Evolutionary conservation across 2,888 invertebrate species (phyloP), one percentile per base, ranked within the genome.

Genomic region (Blastobasis adustella): DNA sequence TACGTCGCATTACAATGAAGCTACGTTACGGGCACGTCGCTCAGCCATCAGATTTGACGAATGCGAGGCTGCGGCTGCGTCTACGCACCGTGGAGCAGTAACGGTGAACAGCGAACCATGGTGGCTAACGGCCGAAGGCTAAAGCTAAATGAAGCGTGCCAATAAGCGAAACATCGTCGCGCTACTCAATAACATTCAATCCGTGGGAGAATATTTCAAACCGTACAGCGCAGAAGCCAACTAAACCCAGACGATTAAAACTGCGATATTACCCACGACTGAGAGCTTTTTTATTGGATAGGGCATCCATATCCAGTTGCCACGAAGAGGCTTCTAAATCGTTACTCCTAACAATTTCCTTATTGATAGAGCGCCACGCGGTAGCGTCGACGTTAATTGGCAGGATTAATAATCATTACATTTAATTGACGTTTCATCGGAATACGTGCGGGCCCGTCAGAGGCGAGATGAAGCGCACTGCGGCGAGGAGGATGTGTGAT

Each of bases 1-100:
- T 75, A 76, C 73, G 23, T 23, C 59, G 47, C 49, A 56, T 58
- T 59, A 49, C 56, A 55, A 60, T 67, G 50, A 58, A 58, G 54
- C 47, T 55, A 58, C 62, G 62, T 58, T 54, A 57, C 51, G 47
- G 51, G 50, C 38, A 57, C 45, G 51, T 54, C 51, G 49, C 51
- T 43, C 43, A 43, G 43, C 43, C n/a, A 10, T n/a, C 43, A 43
- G n/a, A n/a, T 43, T 10, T 10, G 43, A 43, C 5, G n/a, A n/a
- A 43, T 23, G n/a, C 9, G 43, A 10, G 43, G 10, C 43, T 43
- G n/a, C 43, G 10, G n/a, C 43, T 10, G 43, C 10, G n/a, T n/a
- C 43, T 23, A 7, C 9, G 47, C 47, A n/a, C 41, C 9, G 39
- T 10, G 40, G 10, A 5, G 10, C 40, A 5, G 47, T 39, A 45